Evolutionary conservation across 2,888 invertebrate genomes (phyloP), one percentile per base, ranked within the genome.

Genomic region (Sepioteuthis lessoniana): DNA sequence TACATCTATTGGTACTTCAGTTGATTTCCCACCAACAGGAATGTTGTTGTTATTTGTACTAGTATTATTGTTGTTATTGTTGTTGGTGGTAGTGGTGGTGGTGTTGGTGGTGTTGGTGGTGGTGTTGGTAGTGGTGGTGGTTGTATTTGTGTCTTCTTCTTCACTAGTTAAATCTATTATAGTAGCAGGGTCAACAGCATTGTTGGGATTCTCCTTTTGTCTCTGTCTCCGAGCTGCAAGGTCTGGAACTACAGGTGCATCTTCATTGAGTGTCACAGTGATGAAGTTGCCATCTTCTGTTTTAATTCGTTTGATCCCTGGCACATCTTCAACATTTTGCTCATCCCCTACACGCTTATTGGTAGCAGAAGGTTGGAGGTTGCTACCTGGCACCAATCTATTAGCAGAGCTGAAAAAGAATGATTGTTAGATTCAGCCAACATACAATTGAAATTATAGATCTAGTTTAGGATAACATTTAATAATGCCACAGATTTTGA

Each of bases 201-300:
- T 90, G 50, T 92, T 28, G 47, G 90, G 90, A 31, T 42, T 76
- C 46, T 90, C 93, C 28, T 28, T 25, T 55, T 93, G 93, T 60
- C 76, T 55, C 21, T 76, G 37, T n/a, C 94, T 50, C 19, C 76
- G 25, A n/a, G 90, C 92, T 25, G 55, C 35, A 47, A 92, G 90
- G 25, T 94, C 55, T 10, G 47, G 90, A 37, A 31, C 37, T 25
- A 35, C 1, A 46, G 50, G 93, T 13, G 50, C 37, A 7, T 90
- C 55, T 31, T 92, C 94, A 90, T 95, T 94, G 28, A 93, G 93
- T 42, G 94, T 95, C 42, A 96, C 95, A 31, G 95, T 94, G 13
- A 96, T 94, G 91, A 95, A 94, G 38, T 95, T 95, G 16, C 96
- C 96, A 93, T 95, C 96, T 91, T 96, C 96, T 47, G 96, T 96